Evolutionary conservation across 2,888 invertebrate genomes (phyloP), one percentile per base, ranked within the genome.

Genomic region (Spodoptera littoralis): DNA sequence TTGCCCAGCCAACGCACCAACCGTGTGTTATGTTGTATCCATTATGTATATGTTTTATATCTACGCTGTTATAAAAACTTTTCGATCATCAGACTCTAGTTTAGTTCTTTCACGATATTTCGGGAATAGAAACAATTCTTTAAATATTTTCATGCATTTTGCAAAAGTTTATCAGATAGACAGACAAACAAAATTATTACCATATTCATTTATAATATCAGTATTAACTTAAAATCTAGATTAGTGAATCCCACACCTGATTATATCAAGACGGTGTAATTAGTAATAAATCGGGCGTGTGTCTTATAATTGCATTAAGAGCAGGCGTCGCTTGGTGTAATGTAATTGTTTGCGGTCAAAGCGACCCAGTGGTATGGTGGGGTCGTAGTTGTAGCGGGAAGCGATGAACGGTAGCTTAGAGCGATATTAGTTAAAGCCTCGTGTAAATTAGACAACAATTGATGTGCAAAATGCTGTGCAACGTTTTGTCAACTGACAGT

Each of bases 321-420:
- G 36, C 65, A 75, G 81, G 83, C 85, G 82, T 79, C 80, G 79
- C 77, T 83, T 84, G 80, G 73, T 80, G 80, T 88, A 85, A 87
- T 85, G 81, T 85, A 88, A 88, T 88, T 88, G 84, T 85, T 87
- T 84, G 86, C 80, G 87, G 87, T 83, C 84, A 78, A 68, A 76
- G 78, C 79, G 61, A 65, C 67, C 76, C 72, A 70, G 72, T 73
- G 62, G 30, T 0, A 41, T 11, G 27, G 11, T 50, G 2, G 24
- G 42, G n/a, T 42, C 52, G 11, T 5, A 24, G 12, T 57, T 18
- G 2, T 12, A 53, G 68, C 48, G 60, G 30, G 8, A 12, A 36
- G 24, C n/a, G 9, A 18, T 44, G 13, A 36, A 13, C 13, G 6
- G 13, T 8, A 3, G 44, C 8, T 12, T 8, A 13, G 1, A 44